Conservation (phyloP, 2,888 invertebrate species). For the Pollenia labialis region DNA sequence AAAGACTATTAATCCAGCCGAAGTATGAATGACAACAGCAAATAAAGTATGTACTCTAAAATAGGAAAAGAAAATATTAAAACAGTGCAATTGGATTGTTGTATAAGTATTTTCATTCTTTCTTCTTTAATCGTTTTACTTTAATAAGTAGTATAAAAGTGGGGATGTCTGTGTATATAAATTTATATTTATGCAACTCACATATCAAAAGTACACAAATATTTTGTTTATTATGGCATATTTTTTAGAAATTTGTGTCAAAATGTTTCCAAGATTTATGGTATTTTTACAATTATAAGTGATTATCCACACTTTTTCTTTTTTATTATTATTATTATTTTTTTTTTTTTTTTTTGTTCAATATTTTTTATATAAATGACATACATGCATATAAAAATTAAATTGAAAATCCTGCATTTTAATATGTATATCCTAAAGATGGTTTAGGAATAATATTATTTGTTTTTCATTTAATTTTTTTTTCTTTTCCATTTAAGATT, state of each 20-base stretch:
- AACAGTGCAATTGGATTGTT: conserved; percentile 56
- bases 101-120: conserved; percentile 55
- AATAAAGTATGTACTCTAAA: background rate
- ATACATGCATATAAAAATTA: conserved; percentile 68
- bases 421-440: conserved; percentile 57
- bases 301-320: conserved; percentile 17
- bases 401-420: conserved; percentile 61
- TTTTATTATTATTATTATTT: conserved; percentile 16
- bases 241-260: conserved; percentile 60
- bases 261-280: conserved; percentile 61
- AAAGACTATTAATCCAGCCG: background rate
- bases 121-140: conserved; percentile 53
- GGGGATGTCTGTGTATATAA: conserved; percentile 65
- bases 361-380: conserved; percentile 51
- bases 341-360: conserved; percentile 27
- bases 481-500: conserved; percentile 54
- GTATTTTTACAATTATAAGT: conserved; percentile 53
- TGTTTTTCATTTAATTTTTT: conserved; percentile 15
- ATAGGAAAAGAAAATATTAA: conserved; percentile 25
- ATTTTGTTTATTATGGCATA: conserved; percentile 69
- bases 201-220: conserved; percentile 71
- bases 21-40: background rate
- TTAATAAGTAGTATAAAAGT: conserved; percentile 68
- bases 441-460: conserved; percentile 58
- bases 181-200: conserved; percentile 69